Conservation (phyloP, 2,888 invertebrate genomes). For the Amblyteles armatorius region DNA sequence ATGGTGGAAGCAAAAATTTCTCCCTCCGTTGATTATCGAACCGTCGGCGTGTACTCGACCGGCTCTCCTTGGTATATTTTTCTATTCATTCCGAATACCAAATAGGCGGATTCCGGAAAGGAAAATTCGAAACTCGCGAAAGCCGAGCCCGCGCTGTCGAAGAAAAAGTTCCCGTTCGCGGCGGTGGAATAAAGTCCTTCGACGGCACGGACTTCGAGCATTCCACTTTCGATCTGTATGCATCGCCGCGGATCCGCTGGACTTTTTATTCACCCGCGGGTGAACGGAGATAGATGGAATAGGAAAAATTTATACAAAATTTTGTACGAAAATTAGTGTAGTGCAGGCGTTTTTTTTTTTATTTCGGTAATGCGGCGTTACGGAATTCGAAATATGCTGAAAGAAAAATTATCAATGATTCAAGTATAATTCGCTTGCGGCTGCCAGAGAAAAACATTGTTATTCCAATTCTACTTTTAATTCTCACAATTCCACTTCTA, state of each 20-base stretch:
- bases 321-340: no score
- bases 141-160: background rate
- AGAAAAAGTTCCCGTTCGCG: background rate
- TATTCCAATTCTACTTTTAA: no score
- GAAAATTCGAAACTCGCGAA: background rate
- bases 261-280: constrained; percentile 44
- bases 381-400: no score
- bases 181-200: background rate
- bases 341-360: no score
- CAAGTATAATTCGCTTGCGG: no score
- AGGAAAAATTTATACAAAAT: no score
- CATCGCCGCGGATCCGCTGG: no score
- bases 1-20: background rate
- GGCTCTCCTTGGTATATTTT: constrained; percentile 16
- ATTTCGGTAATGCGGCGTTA: no score
- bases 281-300: constrained; percentile 43
- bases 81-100: constrained; percentile 10
- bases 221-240: background rate
- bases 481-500: no score
- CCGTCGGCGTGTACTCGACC: background rate
- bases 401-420: no score
- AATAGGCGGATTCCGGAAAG: background rate
- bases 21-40: background rate
- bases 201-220: background rate
- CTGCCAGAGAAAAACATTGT: no score